Percentiles rank a stretch among this genome's conserved stretches.
These are phyloP conservation scores for Istiophorus platypterus DNA, from an alignment of 2,113 vertebrate species.

Conservation along the genomic window DNA sequence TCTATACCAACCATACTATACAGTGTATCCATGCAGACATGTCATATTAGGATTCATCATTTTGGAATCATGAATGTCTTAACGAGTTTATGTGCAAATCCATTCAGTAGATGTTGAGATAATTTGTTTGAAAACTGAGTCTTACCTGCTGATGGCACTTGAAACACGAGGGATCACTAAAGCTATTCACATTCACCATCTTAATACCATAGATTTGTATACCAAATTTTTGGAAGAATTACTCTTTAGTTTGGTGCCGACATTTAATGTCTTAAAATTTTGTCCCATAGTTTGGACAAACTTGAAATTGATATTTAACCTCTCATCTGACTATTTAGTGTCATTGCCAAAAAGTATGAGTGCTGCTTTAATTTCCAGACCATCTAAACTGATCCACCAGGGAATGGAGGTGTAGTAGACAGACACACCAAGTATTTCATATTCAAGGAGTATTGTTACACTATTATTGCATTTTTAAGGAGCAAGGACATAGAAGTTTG, in stretches of 20 bases:
- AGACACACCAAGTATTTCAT: background rate
- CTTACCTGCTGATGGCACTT: background rate
- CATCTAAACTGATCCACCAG: no score
- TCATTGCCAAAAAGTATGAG: background rate
- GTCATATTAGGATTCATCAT: no score
- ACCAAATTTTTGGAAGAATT: background rate
- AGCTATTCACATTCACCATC: background rate
- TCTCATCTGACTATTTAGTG: background rate
- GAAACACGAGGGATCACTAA: background rate
- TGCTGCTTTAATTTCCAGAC: background rate
- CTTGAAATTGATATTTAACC: background rate
- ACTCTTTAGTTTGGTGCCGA: background rate
- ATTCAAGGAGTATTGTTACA: background rate
- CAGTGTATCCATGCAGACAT: no score
- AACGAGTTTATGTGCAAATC: no score
- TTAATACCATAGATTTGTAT: background rate
- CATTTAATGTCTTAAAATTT: background rate
- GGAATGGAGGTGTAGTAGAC: background rate
- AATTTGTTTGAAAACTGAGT: background rate
- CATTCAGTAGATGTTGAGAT: background rate
- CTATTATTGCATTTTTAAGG: constrained; percentile 6
- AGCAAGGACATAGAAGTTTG: constrained; percentile 11
- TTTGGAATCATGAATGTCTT: no score
- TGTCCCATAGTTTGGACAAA: background rate
- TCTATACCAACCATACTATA: background rate